Percentiles rank a stretch among this genome's conserved stretches.
These are phyloP conservation scores for Trigoniulus corallinus DNA, from an alignment of 1,140 invertebrate species.

Conservation along the genomic window DNA sequence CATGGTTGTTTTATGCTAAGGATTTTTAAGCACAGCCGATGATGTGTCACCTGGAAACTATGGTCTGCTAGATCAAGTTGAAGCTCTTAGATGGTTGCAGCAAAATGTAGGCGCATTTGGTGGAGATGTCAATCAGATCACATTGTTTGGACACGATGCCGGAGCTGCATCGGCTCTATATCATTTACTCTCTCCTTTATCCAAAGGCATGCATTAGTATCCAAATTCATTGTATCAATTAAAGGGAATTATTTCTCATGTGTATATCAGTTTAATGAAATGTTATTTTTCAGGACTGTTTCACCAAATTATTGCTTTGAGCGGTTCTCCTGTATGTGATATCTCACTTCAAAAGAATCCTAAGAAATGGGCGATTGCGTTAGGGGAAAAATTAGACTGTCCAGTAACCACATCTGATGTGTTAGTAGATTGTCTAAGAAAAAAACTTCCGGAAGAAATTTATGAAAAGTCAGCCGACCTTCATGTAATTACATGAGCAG, in stretches of 20 bases:
- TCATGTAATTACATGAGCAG: background rate
- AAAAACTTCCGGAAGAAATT: background rate
- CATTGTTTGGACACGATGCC: constrained; percentile 26
- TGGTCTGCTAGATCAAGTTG: constrained; percentile 21
- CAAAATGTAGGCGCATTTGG: constrained; percentile 21
- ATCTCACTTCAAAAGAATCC: background rate
- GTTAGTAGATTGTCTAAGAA: background rate
- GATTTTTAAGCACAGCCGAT: constrained; percentile 13
- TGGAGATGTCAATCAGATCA: constrained; percentile 21
- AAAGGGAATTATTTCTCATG: background rate
- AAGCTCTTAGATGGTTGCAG: constrained; percentile 22
- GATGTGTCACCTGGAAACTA: constrained; percentile 21
- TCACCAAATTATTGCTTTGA: background rate
- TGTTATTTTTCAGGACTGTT: background rate
- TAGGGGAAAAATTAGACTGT: background rate
- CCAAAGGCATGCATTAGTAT: constrained; percentile 15
- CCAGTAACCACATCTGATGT: background rate
- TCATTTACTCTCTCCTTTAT: constrained; percentile 17
- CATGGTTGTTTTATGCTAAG: constrained; percentile 2
- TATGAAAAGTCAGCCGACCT: background rate
- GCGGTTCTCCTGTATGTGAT: background rate
- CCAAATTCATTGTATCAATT: background rate
- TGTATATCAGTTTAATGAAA: background rate
- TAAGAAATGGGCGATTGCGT: background rate
- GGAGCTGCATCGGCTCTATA: constrained; percentile 23